Evolutionary conservation across 2,797 vertebrate genomes (phyloP).

Genomic region (Neosilurus hyrtlii): DNA sequence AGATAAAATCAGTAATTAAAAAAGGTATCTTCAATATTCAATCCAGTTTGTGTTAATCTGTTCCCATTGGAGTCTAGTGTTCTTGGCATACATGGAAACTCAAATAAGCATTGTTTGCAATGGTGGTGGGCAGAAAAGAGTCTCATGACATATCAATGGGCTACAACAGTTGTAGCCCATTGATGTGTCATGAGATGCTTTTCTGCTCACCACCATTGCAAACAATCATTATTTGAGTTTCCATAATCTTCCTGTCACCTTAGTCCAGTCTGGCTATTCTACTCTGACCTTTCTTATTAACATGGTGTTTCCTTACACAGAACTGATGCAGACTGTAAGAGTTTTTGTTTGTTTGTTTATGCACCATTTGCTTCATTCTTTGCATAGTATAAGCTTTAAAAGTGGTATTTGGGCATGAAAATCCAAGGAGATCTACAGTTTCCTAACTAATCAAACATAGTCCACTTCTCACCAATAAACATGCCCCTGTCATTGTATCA

Average conservation of each 20-base stretch:
- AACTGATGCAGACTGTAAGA: background rate
- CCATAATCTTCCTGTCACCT: background rate
- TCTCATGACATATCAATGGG: too few relatives aligned
- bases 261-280: too few relatives aligned
- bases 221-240: background rate
- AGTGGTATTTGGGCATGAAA: background rate
- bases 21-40: background rate
- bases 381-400: background rate
- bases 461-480: background rate
- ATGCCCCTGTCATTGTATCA: background rate
- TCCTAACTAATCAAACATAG: slow-evolving; percentile 5
- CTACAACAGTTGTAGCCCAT: background rate
- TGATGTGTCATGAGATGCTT: background rate
- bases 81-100: background rate
- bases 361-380: background rate
- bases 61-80: background rate
- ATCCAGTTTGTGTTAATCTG: background rate
- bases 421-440: background rate
- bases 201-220: background rate
- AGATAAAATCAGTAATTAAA: background rate
- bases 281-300: background rate
- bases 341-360: slow-evolving; percentile 3
- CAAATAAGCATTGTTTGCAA: too few relatives aligned
- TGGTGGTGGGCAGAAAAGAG: too few relatives aligned
- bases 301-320: background rate